phyloP scores from a whole-genome alignment of 1,140 invertebrate genomes.

The Heliothis virescens region DNA sequence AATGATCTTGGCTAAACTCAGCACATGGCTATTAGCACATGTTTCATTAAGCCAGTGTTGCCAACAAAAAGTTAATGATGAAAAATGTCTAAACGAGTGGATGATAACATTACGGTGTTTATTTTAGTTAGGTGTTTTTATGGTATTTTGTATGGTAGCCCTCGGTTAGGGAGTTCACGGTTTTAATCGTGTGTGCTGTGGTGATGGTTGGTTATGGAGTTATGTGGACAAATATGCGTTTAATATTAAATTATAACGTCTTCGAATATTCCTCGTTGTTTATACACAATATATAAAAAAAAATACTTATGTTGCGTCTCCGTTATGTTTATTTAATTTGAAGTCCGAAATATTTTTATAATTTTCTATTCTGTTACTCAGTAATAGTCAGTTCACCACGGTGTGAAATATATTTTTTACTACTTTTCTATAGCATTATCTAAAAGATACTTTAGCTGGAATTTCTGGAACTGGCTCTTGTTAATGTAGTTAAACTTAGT shows the following conservation, averaged over 20 bases:
- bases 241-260: not conserved
- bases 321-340: too few relatives aligned
- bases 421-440: too few relatives aligned
- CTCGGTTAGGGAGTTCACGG: not conserved
- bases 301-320: too few relatives aligned
- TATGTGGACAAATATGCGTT: not conserved
- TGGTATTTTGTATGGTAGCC: not conserved
- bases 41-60: slow-evolving; percentile 5
- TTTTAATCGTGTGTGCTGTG: not conserved
- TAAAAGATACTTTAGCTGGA: too few relatives aligned
- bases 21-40: slow-evolving; percentile 30
- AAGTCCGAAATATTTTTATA: too few relatives aligned
- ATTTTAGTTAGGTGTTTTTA: not conserved
- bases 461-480: too few relatives aligned
- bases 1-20: slow-evolving; percentile 52
- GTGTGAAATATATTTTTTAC: too few relatives aligned
- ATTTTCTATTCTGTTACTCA: too few relatives aligned
- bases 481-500: too few relatives aligned
- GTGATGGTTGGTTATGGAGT: not conserved
- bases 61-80: slow-evolving; percentile 25
- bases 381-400: too few relatives aligned
- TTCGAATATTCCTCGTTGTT: not conserved
- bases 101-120: not conserved
- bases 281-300: too few relatives aligned
- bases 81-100: slow-evolving; percentile 15